Evolutionary conservation across 1,140 invertebrate species (phyloP).

Genomic region (Micrasema longulum): DNA sequence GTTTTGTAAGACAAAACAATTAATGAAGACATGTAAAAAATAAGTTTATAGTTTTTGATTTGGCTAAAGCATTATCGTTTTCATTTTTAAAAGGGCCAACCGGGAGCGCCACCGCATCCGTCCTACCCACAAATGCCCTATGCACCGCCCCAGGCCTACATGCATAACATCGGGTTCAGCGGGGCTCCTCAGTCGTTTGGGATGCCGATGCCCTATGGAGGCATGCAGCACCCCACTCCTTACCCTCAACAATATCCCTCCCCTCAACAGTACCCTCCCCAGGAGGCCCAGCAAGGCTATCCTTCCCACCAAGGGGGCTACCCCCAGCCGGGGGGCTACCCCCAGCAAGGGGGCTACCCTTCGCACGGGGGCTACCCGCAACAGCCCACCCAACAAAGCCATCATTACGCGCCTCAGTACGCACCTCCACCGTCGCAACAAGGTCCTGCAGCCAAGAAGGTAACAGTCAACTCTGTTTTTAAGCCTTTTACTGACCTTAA

Average conservation of each 20-base stretch:
- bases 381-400: conserved; percentile 20
- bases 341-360: conserved; percentile 54
- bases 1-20: conserved; percentile 10
- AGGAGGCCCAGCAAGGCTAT: conserved; percentile 53
- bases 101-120: conserved; percentile 49
- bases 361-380: conserved; percentile 52
- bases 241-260: conserved; percentile 60
- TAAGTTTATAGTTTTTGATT: not conserved
- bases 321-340: conserved; percentile 54
- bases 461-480: conserved; percentile 36
- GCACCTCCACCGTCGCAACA: conserved; percentile 38
- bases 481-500: not conserved
- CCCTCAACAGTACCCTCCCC: conserved; percentile 23
- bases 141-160: conserved; percentile 60
- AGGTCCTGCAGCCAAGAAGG: conserved; percentile 45
- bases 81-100: conserved; percentile 63
- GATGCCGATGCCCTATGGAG: conserved; percentile 65
- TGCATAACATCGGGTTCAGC: conserved; percentile 67
- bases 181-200: conserved; percentile 66
- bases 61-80: conserved; percentile 20
- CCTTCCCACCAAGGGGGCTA: conserved; percentile 47
- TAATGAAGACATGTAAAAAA: conserved; percentile 19
- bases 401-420: conserved; percentile 40
- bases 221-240: conserved; percentile 57
- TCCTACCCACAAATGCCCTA: conserved; percentile 57